A percentile compares a stretch with the other conserved stretches of the same genome.
These are phyloP conservation scores for Germaria angustata DNA, from an alignment of 2,888 invertebrate species.

Conservation along the genomic window DNA sequence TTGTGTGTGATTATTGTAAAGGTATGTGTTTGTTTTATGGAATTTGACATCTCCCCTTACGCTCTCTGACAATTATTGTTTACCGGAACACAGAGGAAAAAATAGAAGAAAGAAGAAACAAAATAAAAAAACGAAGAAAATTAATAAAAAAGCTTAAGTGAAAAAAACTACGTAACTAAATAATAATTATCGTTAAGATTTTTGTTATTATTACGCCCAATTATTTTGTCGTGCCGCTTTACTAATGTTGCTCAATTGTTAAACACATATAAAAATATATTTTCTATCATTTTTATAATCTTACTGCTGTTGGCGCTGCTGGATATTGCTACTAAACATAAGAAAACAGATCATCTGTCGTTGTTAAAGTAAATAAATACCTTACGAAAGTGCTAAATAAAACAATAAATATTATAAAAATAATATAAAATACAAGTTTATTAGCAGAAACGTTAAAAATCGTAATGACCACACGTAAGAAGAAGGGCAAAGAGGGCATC, in stretches of 20 bases:
- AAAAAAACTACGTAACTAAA: slow-evolving; percentile 40
- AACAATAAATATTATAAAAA: slow-evolving; percentile 40
- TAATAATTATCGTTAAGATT: slow-evolving; percentile 60
- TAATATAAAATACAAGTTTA: slow-evolving; percentile 11
- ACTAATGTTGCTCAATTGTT: slow-evolving; percentile 38
- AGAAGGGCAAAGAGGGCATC: slow-evolving; percentile 83
- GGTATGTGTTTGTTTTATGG: slow-evolving; percentile 53
- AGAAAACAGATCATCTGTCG: slow-evolving; percentile 43
- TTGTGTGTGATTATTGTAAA: slow-evolving; percentile 15
- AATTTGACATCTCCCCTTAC: slow-evolving; percentile 56
- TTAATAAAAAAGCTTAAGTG: slow-evolving; percentile 9
- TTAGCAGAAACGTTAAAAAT: slow-evolving; percentile 3
- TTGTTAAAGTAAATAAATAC: slow-evolving; percentile 34
- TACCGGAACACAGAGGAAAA: slow-evolving; percentile 56
- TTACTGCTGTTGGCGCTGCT: slow-evolving; percentile 19
- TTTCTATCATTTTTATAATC: slow-evolving; percentile 42
- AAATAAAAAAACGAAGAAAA: slow-evolving; percentile 33
- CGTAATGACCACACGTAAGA: slow-evolving; percentile 84
- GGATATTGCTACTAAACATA: slow-evolving; percentile 26
- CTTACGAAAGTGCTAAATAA: slow-evolving; percentile 36
- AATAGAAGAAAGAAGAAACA: slow-evolving; percentile 28
- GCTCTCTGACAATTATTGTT: slow-evolving; percentile 50
- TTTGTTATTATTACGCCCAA: slow-evolving; percentile 60
- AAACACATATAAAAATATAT: slow-evolving; percentile 39
- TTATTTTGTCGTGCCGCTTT: slow-evolving; percentile 24